Evolutionary conservation across 1,140 invertebrate species (phyloP).

Genomic region (Hylyphantes graminicola): DNA sequence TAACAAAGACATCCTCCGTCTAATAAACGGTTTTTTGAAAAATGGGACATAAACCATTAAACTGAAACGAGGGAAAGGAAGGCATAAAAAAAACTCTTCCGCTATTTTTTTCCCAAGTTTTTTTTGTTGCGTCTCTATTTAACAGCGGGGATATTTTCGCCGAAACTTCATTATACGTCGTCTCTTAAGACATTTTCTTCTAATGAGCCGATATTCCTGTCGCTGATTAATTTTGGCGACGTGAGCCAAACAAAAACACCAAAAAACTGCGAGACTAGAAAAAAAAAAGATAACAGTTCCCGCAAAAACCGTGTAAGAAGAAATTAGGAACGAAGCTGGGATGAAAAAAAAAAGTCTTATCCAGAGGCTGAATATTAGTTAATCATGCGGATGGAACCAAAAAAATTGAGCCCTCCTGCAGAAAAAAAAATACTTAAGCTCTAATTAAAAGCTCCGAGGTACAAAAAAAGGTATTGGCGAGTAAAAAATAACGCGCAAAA

Average conservation of each 20-base stretch:
- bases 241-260: not conserved
- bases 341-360: conserved; percentile 32
- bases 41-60: conserved; percentile 57
- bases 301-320: conserved; percentile 41
- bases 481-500: conserved; percentile 53
- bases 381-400: conserved; percentile 40
- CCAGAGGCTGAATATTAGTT: conserved; percentile 53
- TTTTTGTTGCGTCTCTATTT: conserved; percentile 9
- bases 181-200: conserved; percentile 44
- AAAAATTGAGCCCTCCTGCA: conserved; percentile 9
- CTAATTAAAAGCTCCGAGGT: conserved; percentile 56
- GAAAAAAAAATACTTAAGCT: conserved; percentile 53
- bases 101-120: conserved; percentile 10
- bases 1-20: conserved; percentile 18
- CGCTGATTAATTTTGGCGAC: conserved; percentile 53
- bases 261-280: not conserved
- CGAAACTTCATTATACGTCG: conserved; percentile 57
- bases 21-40: conserved; percentile 42
- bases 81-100: conserved; percentile 6
- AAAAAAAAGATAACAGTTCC: conserved; percentile 45
- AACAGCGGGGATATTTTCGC: conserved; percentile 26
- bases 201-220: conserved; percentile 45
- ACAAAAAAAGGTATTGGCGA: conserved; percentile 39
- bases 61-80: conserved; percentile 23
- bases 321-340: conserved; percentile 24